A percentile compares a stretch with the other conserved stretches of the same genome.
These are phyloP conservation scores for Aleiodes leptofemur DNA, from an alignment of 2,888 invertebrate species.

Conservation along the genomic window DNA sequence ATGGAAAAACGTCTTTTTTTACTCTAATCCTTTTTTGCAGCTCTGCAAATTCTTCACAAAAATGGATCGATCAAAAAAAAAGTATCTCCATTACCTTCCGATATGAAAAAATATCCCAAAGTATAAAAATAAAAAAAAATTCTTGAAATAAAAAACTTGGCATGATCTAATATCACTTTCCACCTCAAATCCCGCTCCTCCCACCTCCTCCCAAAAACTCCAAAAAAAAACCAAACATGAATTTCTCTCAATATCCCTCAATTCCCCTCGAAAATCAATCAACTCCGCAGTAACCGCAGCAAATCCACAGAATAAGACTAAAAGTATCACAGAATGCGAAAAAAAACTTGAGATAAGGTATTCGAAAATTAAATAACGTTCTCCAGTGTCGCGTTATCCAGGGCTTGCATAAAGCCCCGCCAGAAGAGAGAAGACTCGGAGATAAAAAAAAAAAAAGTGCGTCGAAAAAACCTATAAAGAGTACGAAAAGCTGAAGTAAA, in stretches of 20 bases:
- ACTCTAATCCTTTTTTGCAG: neutral
- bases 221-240: too few species aligned
- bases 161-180: too few species aligned
- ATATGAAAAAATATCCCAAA: too few species aligned
- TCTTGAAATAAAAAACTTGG: too few species aligned
- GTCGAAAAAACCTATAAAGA: conserved; percentile 17
- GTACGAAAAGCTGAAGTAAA: neutral
- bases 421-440: conserved; percentile 28
- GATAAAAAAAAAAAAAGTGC: conserved; percentile 40
- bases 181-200: too few species aligned
- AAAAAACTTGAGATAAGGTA: conserved; percentile 28
- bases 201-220: too few species aligned
- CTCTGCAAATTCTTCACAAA: neutral
- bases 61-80: neutral
- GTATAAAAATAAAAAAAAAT: too few species aligned
- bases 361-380: conserved; percentile 44
- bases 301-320: neutral
- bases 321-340: conserved; percentile 20
- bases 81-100: too few species aligned
- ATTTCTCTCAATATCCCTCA: conserved; percentile 5
- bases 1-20: neutral
- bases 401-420: conserved; percentile 33
- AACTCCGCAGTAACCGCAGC: neutral
- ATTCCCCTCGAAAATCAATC: neutral
- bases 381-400: conserved; percentile 33